Base-by-base conservation (phyloP, 1,140 invertebrate genomes). In the Sycophaga agraensis region DNA sequence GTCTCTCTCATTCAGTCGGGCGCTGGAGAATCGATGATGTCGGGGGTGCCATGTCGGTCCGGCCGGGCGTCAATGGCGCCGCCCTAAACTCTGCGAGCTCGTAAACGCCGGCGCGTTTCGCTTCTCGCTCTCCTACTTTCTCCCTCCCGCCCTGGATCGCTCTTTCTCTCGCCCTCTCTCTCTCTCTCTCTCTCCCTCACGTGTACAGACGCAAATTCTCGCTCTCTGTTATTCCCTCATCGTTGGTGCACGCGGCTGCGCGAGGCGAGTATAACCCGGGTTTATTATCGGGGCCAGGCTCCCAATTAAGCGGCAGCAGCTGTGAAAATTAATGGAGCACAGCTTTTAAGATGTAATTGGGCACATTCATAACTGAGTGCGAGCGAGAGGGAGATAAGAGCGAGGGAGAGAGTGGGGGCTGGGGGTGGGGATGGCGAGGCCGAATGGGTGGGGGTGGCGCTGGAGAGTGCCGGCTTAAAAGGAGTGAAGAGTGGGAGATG, bases 331-430 rank as follows among this genome's bases (percentile, higher is more conserved):
- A 85, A 84, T 84, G 83, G 83, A 81, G 82, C 83, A 84, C 82
- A 81, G 82, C 83, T 84, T 84, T 84, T 84, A 84, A 84, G 83
- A 84, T 84, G 83, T 85, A 85, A 85, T 85, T 85, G 83, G 83
- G 81, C 75, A 83, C 83, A 84, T 84, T 84, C 83, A 84, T 84
- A 85, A 85, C 80, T 81, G 73, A 70, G 56, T 34, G 28, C 24
- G 45, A 42, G 40, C 42, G 35, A 54, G 28, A 43, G 42, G 48
- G 35, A 21, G 31, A 9, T 17, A 26, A 34, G 46, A 31, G 11
- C 28, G 28, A 11, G 11, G 5, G 28, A 26, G 17, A 17, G 46
- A 49, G 26, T 26, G 16, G 17, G 16, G 46, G 35, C 5, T 11
- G 28, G 28, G 28, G 4, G 11, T 4, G 28, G 28, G 11, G 48